Evolutionary conservation across 2,888 invertebrate species (phyloP).

Genomic region (Kryphioiulus occultus): DNA sequence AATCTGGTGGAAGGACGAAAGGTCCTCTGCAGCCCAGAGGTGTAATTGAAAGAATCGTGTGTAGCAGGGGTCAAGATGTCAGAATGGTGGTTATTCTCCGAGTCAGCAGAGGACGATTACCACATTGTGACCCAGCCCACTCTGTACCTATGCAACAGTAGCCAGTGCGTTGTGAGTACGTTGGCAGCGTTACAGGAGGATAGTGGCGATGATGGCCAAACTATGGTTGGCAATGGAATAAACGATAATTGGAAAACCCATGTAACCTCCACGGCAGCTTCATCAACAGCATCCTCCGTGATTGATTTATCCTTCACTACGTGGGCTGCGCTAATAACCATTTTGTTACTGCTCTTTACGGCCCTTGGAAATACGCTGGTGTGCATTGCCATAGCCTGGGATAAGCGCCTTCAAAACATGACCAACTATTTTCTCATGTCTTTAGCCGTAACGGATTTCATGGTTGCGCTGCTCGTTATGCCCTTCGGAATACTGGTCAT

Average conservation of each 20-base stretch:
- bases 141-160: not conserved
- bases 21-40: not conserved
- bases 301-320: conserved; percentile 48
- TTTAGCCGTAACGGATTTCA: conserved; percentile 89
- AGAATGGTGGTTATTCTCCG: conserved; percentile 21
- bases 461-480: conserved; percentile 95
- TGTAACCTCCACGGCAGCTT: not conserved
- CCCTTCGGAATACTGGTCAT: conserved; percentile 93
- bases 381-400: conserved; percentile 89
- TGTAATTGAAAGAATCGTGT: not conserved
- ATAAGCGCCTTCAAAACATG: conserved; percentile 89
- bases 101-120: not conserved
- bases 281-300: not conserved
- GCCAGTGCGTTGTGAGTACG: not conserved
- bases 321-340: conserved; percentile 62
- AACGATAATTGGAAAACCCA: not conserved
- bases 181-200: not conserved
- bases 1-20: not conserved
- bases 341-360: conserved; percentile 77
- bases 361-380: conserved; percentile 87
- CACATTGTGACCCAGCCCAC: not conserved
- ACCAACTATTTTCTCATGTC: conserved; percentile 96
- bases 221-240: not conserved
- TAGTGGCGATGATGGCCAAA: not conserved
- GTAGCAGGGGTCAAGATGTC: conserved; percentile 17